These are phyloP conservation scores for Pachyuromys duprasi DNA, from an alignment of 2,797 vertebrate species.

Conservation along the genomic window DNA sequence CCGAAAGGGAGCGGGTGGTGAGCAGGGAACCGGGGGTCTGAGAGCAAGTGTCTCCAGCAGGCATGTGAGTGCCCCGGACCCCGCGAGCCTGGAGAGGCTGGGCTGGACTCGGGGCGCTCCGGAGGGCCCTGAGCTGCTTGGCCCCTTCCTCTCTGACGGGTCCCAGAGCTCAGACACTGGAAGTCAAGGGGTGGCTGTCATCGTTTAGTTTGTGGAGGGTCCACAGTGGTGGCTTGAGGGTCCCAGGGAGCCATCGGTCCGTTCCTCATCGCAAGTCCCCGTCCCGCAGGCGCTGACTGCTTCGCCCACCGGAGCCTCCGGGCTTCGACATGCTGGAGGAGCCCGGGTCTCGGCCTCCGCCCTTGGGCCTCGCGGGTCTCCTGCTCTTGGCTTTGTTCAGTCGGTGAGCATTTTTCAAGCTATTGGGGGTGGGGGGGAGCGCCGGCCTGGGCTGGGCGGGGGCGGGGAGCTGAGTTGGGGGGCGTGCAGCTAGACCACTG, in stretches of 20 bases:
- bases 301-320: conserved; percentile 71
- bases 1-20: conserved; percentile 21
- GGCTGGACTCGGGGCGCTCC: neutral
- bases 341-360: conserved; percentile 74
- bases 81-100: neutral
- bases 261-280: neutral
- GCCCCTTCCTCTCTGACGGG: neutral
- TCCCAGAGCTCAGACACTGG: neutral
- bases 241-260: neutral
- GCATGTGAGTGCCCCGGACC: conserved; percentile 40
- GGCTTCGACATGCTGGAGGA: conserved; percentile 81
- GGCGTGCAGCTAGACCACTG: neutral
- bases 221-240: neutral
- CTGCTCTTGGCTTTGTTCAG: conserved; percentile 82
- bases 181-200: conserved; percentile 16
- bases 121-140: neutral
- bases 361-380: conserved; percentile 77
- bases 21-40: neutral
- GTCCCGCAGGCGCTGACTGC: conserved; percentile 62
- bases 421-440: neutral
- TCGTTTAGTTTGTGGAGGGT: neutral
- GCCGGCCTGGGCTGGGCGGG: neutral
- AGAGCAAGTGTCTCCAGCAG: neutral
- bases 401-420: conserved; percentile 75
- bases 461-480: neutral